A percentile compares a stretch with the other conserved stretches of the same genome.
Evolutionary conservation across 2,888 invertebrate species (phyloP).

Genomic region (Dilophus febrilis): DNA sequence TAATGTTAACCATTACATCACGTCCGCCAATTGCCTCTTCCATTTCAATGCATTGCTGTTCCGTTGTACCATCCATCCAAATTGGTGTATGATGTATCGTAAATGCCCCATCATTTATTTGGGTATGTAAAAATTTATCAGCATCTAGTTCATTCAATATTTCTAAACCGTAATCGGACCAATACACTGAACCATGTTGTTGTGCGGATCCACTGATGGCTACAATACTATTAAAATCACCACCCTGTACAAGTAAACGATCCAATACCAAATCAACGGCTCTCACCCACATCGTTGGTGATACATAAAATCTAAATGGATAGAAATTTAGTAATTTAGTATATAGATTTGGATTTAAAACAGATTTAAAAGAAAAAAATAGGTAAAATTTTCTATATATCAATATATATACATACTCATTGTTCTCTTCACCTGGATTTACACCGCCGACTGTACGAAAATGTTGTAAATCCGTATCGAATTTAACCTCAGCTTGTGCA

Average conservation of each 20-base stretch:
- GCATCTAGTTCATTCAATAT: slow-evolving; percentile 49
- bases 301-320: slow-evolving; percentile 52
- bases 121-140: slow-evolving; percentile 63
- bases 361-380: too few relatives aligned
- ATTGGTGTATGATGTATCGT: slow-evolving; percentile 68
- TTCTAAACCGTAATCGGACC: slow-evolving; percentile 59
- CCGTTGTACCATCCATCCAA: slow-evolving; percentile 88
- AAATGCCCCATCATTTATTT: slow-evolving; percentile 60
- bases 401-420: slow-evolving; percentile 25
- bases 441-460: slow-evolving; percentile 49
- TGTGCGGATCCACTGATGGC: slow-evolving; percentile 85
- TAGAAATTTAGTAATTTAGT: too few relatives aligned
- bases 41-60: slow-evolving; percentile 53
- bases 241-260: slow-evolving; percentile 60
- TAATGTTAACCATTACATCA: slow-evolving; percentile 23
- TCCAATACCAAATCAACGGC: slow-evolving; percentile 84
- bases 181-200: slow-evolving; percentile 97
- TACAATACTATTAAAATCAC: slow-evolving; percentile 65
- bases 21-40: slow-evolving; percentile 63
- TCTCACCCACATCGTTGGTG: slow-evolving; percentile 89
- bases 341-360: too few relatives aligned
- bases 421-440: slow-evolving; percentile 30
- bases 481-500: slow-evolving; percentile 69
- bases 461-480: slow-evolving; percentile 86
- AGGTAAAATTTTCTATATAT: too few relatives aligned